Percentiles rank a stretch among this genome's conserved stretches.
Evolutionary conservation across 2,113 vertebrate species (phyloP).

Genomic region (Macaca mulatta): DNA sequence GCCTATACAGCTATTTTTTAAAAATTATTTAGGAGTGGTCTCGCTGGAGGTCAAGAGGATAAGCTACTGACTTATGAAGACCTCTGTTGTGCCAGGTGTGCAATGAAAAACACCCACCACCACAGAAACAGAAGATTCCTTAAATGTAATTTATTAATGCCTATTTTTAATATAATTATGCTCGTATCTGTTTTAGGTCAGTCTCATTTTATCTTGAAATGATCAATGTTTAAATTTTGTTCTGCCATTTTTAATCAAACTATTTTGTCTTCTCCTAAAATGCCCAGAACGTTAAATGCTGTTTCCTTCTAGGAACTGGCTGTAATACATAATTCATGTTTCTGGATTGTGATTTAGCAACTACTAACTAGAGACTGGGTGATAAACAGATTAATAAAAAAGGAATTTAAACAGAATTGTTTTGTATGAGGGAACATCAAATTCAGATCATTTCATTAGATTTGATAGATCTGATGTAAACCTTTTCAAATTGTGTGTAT

Average conservation of each 20-base stretch:
- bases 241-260: not conserved
- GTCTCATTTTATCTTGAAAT: not conserved
- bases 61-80: not conserved
- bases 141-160: not conserved
- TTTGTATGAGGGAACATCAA: not conserved
- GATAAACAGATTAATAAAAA: not conserved
- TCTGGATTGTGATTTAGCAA: not conserved
- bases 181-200: not conserved
- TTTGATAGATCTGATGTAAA: not conserved
- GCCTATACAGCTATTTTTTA: not conserved
- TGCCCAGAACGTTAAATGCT: not conserved
- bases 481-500: not conserved
- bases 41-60: not conserved
- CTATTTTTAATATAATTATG: not conserved
- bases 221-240: not conserved
- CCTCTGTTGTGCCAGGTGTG: not conserved
- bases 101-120: not conserved
- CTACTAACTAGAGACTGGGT: not conserved
- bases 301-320: not conserved
- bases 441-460: not conserved
- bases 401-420: not conserved
- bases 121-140: not conserved
- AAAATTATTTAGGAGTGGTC: not conserved
- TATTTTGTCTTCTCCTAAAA: not conserved
- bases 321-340: not conserved